phyloP scores from a whole-genome alignment of 1,140 invertebrate species.

The Caenorhabditis tropicalis region DNA sequence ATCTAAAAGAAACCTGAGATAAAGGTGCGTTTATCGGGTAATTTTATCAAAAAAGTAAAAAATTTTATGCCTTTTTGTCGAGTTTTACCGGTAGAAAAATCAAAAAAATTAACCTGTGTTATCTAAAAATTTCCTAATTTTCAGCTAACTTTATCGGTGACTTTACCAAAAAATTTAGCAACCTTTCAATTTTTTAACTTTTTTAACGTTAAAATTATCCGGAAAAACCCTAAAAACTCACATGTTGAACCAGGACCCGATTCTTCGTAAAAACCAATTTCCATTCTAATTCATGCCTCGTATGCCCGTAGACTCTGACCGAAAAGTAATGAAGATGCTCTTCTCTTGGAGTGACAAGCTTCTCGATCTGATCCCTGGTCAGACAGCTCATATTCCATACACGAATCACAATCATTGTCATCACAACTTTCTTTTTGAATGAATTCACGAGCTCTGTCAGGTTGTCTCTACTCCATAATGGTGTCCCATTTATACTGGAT shows the following conservation, averaged over 20 bases:
- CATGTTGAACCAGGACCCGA: neutral
- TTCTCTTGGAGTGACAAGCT: neutral
- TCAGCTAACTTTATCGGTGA: too few relatives aligned
- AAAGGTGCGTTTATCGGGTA: too few relatives aligned
- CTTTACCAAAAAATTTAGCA: too few relatives aligned
- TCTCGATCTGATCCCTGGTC: neutral
- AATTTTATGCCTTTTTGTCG: too few relatives aligned
- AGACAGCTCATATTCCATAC: slow-evolving; percentile 12
- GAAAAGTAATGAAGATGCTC: neutral
- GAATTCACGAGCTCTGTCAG: neutral
- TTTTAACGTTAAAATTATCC: too few relatives aligned
- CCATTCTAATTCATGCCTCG: neutral
- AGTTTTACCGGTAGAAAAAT: too few relatives aligned
- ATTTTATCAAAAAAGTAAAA: too few relatives aligned
- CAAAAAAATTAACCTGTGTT: too few relatives aligned
- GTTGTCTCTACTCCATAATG: neutral
- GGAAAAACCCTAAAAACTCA: too few relatives aligned
- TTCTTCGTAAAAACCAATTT: neutral
- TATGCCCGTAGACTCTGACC: neutral
- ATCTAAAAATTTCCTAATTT: too few relatives aligned
- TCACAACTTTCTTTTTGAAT: too few relatives aligned
- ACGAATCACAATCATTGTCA: neutral
- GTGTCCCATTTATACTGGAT: neutral
- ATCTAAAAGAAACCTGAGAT: too few relatives aligned
- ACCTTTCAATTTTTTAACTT: neutral